phyloP scores from a whole-genome alignment of 2,113 vertebrate genomes.

The Erinaceus europaeus region DNA sequence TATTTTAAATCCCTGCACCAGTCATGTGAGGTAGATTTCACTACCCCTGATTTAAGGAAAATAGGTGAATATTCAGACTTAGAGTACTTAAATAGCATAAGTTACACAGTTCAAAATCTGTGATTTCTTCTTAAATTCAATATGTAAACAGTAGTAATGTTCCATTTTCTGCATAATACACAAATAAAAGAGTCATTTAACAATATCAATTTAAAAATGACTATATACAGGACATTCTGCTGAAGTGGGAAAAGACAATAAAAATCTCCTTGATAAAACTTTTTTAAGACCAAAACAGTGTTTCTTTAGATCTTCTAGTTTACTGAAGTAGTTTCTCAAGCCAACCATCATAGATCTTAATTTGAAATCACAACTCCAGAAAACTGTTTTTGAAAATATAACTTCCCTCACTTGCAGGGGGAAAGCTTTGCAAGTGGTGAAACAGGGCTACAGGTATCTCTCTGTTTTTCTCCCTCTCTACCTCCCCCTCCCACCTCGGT shows the following conservation, averaged over 20 bases:
- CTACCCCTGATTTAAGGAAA: neutral
- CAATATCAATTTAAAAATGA: neutral
- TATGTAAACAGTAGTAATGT: neutral
- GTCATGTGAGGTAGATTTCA: neutral
- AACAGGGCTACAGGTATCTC: too few species aligned
- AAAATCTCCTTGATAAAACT: too few species aligned
- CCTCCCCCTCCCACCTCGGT: too few species aligned
- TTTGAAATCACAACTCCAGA: slow-evolving; percentile 15
- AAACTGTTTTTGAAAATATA: too few species aligned
- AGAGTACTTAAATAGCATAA: neutral
- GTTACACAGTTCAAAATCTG: neutral
- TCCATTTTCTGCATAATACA: neutral
- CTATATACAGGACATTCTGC: neutral
- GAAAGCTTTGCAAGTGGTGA: too few species aligned
- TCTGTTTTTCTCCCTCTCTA: too few species aligned
- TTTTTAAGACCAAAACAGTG: too few species aligned
- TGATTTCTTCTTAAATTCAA: neutral
- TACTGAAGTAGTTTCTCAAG: neutral
- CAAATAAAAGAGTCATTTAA: neutral
- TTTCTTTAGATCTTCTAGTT: slow-evolving; percentile 4
- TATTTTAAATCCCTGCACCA: neutral
- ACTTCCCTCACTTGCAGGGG: too few species aligned
- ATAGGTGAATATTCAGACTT: neutral
- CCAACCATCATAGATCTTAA: neutral
- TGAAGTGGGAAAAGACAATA: too few species aligned